Percentiles rank a stretch among this genome's conserved stretches.
These are phyloP conservation scores for Callaeas wilsoni DNA, from an alignment of 2,113 vertebrate genomes.

Conservation along the genomic window DNA sequence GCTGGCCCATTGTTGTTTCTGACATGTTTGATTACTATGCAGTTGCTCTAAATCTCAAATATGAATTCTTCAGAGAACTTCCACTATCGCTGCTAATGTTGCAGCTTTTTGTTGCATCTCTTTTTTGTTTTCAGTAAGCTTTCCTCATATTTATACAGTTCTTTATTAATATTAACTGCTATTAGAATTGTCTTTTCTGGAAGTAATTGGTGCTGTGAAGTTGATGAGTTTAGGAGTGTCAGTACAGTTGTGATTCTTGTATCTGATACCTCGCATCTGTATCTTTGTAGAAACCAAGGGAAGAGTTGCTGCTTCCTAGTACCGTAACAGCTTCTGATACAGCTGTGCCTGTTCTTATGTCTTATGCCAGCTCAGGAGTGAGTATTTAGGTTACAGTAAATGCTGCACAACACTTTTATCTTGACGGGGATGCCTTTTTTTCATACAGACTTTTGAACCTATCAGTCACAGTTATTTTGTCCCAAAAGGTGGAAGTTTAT, in stretches of 20 bases:
- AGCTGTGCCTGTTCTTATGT: not conserved
- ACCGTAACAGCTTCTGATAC: accelerated
- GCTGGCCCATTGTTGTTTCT: not conserved
- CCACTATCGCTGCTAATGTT: not conserved
- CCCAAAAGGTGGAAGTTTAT: not conserved
- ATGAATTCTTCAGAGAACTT: not conserved
- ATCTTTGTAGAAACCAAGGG: not conserved
- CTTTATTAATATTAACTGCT: not conserved
- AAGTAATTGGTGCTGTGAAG: not conserved
- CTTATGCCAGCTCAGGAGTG: not conserved
- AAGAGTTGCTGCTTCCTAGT: not conserved
- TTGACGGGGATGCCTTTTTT: not conserved
- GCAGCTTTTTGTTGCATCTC: not conserved
- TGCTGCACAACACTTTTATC: not conserved
- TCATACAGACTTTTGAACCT: not conserved
- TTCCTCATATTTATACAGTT: not conserved
- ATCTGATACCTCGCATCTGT: accelerated
- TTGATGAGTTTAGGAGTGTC: not conserved
- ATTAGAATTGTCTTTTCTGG: not conserved
- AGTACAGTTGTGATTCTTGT: accelerated
- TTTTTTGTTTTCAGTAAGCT: not conserved
- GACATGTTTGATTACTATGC: not conserved
- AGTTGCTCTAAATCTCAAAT: not conserved
- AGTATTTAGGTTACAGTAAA: not conserved
- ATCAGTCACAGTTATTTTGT: not conserved